These are phyloP conservation scores for Hydrochoerus hydrochaeris DNA, from an alignment of 2,113 vertebrate species.

Conservation along the genomic window DNA sequence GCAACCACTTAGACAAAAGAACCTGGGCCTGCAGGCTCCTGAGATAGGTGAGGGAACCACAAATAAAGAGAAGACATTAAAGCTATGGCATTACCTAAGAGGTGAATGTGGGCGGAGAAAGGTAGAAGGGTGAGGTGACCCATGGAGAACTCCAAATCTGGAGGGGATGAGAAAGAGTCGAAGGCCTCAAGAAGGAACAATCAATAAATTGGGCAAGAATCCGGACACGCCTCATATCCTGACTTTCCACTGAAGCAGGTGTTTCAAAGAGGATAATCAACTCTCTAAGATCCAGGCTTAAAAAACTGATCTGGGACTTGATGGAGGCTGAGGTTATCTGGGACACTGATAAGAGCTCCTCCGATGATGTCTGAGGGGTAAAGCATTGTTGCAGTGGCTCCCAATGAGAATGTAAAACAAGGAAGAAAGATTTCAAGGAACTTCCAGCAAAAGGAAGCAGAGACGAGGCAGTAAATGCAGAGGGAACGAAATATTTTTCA, in stretches of 20 bases:
- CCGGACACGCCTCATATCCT: too few relatives aligned
- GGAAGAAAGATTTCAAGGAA: neutral
- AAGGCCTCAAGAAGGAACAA: neutral
- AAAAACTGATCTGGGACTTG: neutral
- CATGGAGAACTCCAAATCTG: neutral
- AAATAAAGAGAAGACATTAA: neutral
- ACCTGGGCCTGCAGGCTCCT: neutral
- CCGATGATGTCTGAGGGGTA: neutral
- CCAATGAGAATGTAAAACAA: neutral
- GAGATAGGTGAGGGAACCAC: neutral
- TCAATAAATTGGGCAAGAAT: too few relatives aligned
- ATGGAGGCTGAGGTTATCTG: neutral
- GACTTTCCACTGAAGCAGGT: neutral
- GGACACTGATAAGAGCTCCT: neutral
- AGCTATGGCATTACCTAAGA: neutral
- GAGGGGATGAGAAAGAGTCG: neutral
- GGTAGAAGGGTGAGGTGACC: neutral
- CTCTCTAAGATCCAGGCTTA: neutral
- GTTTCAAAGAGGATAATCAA: neutral
- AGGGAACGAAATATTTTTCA: neutral
- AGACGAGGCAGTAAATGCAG: neutral
- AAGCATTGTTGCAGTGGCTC: neutral
- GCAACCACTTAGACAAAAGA: neutral
- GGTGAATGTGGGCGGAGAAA: neutral
- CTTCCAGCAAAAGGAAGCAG: neutral